Conservation (phyloP, 2,888 invertebrate genomes). For the Archips crataeganus region DNA sequence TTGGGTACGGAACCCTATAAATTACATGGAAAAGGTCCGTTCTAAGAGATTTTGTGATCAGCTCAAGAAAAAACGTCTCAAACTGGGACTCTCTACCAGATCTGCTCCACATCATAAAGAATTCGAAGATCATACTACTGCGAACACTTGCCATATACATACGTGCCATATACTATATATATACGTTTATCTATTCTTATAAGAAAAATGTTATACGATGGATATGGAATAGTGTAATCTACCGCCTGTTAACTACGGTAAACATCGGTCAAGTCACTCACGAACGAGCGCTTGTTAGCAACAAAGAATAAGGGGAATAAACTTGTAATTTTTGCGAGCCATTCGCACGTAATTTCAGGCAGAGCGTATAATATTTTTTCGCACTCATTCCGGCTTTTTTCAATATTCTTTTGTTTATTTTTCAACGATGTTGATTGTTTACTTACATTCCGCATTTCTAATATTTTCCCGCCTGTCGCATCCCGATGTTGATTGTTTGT, state of each 20-base stretch:
- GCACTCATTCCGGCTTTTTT: background rate
- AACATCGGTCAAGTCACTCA: constrained; percentile 2
- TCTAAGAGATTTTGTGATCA: background rate
- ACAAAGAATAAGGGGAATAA: background rate
- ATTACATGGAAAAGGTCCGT: background rate
- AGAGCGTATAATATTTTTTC: background rate
- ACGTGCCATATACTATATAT: too few species aligned
- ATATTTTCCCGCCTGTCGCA: constrained; percentile 13
- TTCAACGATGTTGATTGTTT: constrained; percentile 17
- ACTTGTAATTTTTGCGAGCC: background rate
- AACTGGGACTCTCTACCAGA: background rate
- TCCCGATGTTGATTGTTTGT: constrained; percentile 27
- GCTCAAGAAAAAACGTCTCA: background rate
- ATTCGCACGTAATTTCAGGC: background rate
- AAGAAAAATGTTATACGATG: too few species aligned
- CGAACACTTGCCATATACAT: too few species aligned
- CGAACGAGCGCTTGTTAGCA: background rate
- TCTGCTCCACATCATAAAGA: too few species aligned
- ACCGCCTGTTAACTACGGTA: background rate
- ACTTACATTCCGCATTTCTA: constrained; percentile 15
- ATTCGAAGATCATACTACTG: background rate
- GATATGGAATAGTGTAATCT: too few species aligned
- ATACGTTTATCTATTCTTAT: too few species aligned
- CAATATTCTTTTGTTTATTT: background rate
- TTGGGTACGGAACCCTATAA: background rate